Conservation (phyloP, 2,888 invertebrate genomes). For the Nomada hirtipes region DNA sequence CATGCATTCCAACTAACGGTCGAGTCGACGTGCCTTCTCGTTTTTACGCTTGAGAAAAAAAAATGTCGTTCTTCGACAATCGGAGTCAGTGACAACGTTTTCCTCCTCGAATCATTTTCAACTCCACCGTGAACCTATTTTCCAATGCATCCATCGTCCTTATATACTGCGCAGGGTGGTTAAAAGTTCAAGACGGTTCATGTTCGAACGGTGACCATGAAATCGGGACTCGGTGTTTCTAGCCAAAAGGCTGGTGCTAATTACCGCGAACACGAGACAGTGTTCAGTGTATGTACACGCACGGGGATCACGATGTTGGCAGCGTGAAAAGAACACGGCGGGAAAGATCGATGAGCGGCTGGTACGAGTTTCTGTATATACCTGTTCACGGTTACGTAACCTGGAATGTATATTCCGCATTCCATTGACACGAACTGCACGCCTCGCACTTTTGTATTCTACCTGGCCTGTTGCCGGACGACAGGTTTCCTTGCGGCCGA, state of each 20-base stretch:
- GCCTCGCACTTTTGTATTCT: constrained; percentile 32
- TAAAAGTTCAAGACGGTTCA: no score
- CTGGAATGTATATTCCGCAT: constrained; percentile 74
- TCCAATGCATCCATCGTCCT: no score
- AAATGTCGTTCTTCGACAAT: background rate
- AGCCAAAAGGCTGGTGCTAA: background rate
- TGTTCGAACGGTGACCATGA: background rate
- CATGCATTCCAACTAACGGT: constrained; percentile 8
- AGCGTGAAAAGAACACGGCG: constrained; percentile 35
- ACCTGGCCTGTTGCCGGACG: constrained; percentile 19
- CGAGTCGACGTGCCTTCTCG: background rate
- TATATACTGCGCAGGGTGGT: no score
- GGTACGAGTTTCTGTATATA: constrained; percentile 32
- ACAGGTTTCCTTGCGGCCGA: background rate
- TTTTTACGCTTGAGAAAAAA: constrained; percentile 1
- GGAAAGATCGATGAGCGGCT: constrained; percentile 45
- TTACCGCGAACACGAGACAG: background rate
- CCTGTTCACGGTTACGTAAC: constrained; percentile 65
- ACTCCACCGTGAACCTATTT: no score
- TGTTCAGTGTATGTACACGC: background rate
- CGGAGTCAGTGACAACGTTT: background rate
- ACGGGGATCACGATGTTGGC: constrained; percentile 11
- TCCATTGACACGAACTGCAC: constrained; percentile 62
- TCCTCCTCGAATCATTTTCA: background rate
- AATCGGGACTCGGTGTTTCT: background rate